Evolutionary conservation across 2,113 vertebrate genomes (phyloP).

Genomic region (Lampris megalopsis): DNA sequence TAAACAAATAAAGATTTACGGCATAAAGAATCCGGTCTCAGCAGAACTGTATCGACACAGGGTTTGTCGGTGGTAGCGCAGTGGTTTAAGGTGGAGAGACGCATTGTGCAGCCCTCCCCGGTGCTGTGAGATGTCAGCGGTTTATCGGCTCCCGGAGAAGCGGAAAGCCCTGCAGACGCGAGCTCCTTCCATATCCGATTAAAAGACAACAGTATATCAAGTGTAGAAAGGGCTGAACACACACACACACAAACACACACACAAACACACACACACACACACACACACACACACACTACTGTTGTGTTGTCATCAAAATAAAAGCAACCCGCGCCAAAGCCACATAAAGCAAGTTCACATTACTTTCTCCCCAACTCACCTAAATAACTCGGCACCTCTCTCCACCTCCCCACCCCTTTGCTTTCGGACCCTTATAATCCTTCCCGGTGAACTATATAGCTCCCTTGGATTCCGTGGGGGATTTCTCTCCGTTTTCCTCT

Average conservation of each 20-base stretch:
- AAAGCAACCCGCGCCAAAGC: conserved; percentile 18
- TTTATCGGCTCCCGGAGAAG: too few species aligned
- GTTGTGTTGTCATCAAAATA: conserved; percentile 59
- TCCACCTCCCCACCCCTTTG: conserved; percentile 1
- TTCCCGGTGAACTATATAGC: conserved; percentile 27
- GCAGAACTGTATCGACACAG: too few species aligned
- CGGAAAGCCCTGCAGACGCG: too few species aligned
- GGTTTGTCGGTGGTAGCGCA: too few species aligned
- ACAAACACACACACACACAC: conserved; percentile 31
- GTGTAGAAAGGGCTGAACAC: conserved; percentile 54
- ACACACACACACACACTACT: conserved; percentile 38
- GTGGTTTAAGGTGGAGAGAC: too few species aligned
- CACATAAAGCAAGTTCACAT: conserved; percentile 15
- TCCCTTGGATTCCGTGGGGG: conserved; percentile 17
- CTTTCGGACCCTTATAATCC: conserved; percentile 37
- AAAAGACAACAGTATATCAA: too few species aligned
- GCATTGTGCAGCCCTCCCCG: too few species aligned
- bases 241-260: conserved; percentile 52
- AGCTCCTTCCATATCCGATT: too few species aligned
- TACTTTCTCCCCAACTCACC: conserved; percentile 64
- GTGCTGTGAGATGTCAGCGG: too few species aligned
- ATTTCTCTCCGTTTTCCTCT: neutral
- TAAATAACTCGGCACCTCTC: conserved; percentile 39
- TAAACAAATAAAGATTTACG: too few species aligned
- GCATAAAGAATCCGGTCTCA: too few species aligned